phyloP scores from a whole-genome alignment of 2,888 invertebrate species.

The Disparrhopalites patrizii region DNA sequence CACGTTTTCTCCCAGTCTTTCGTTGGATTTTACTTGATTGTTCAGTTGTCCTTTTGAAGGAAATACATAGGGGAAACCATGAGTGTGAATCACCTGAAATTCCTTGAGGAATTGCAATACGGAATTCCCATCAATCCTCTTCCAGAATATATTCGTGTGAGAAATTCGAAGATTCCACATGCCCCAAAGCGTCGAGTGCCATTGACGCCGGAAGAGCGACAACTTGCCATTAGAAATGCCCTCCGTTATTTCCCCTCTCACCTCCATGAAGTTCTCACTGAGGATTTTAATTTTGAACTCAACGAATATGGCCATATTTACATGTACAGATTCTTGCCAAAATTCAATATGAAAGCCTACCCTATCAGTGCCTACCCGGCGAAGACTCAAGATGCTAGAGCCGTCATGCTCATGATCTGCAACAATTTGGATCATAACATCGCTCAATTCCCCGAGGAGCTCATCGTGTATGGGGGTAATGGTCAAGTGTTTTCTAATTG shows the following conservation, averaged over 20 bases:
- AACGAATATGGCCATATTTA: constrained; percentile 59
- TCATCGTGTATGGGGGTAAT: constrained; percentile 61
- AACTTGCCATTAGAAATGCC: constrained; percentile 59
- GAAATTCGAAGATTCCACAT: constrained; percentile 36
- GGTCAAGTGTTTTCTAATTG: constrained; percentile 63
- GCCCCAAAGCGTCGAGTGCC: constrained; percentile 41
- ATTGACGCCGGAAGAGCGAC: constrained; percentile 32
- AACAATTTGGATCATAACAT: constrained; percentile 61
- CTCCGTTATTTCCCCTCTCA: constrained; percentile 58
- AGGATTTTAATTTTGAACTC: constrained; percentile 58
- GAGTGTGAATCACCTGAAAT: constrained; percentile 7
- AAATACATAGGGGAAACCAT: too few relatives aligned
- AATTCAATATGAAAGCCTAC: constrained; percentile 53
- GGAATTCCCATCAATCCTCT: constrained; percentile 40
- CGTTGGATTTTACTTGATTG: too few relatives aligned
- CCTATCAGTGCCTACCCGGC: constrained; percentile 56
- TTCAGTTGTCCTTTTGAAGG: too few relatives aligned
- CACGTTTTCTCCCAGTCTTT: too few relatives aligned
- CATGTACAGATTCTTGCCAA: constrained; percentile 49
- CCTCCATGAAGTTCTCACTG: constrained; percentile 54
- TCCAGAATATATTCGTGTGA: constrained; percentile 7
- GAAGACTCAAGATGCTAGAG: constrained; percentile 54
- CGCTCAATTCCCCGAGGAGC: constrained; percentile 62
- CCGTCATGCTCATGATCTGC: constrained; percentile 62
- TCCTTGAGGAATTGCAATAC: constrained; percentile 20